Evolutionary conservation across 2,888 invertebrate species (phyloP), one percentile per base, ranked within the genome.

Genomic region (Timema cristinae): DNA sequence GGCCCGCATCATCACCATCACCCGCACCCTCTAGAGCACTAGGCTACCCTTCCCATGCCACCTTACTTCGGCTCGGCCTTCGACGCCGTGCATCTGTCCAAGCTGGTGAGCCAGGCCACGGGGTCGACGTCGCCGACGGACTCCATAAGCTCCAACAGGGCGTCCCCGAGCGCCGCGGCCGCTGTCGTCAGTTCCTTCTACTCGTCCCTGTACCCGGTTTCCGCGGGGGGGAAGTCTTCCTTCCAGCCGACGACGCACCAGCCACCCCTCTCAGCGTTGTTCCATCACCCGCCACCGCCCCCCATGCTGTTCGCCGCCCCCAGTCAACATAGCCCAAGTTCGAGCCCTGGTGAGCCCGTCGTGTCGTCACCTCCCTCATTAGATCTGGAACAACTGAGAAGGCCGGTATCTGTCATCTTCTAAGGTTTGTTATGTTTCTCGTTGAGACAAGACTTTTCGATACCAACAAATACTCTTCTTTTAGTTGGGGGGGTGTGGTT

Each of bases 21-120:
- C 15, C 73, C 77, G 76, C 82, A 86, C 0, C 89, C 89, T 48
- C 85, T 92, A 81, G 72, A 72, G 10, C 66, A 59, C 5, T 72
- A 6, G 16, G 54, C 13, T 48, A 54, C 68, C 54, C 82, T 86
- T 0, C 89, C 89, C 47, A 85, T 92, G 81, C 88, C 91, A 1
- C 84, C 85, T 6, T 93, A 93, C 82, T 93, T 93, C 81, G 91
- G 91, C 68, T 90, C 91, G 49, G 89, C 92, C 67, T 88, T 90
- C 82, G 90, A 87, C 81, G 87, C 86, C 74, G 83, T 88, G 73
- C 88, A 87, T 81, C 87, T 86, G 82, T 88, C 84, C 77, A 90
- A 86, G 80, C 82, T 88, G 75, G 87, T 88, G 80, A 75, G 71
- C 56, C 78, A 6, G 72, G 73, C 85, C 82, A 85, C 54, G 48